Evolutionary conservation across 2,113 vertebrate genomes (phyloP).

Genomic region (Ptychochromis oligacanthus): DNA sequence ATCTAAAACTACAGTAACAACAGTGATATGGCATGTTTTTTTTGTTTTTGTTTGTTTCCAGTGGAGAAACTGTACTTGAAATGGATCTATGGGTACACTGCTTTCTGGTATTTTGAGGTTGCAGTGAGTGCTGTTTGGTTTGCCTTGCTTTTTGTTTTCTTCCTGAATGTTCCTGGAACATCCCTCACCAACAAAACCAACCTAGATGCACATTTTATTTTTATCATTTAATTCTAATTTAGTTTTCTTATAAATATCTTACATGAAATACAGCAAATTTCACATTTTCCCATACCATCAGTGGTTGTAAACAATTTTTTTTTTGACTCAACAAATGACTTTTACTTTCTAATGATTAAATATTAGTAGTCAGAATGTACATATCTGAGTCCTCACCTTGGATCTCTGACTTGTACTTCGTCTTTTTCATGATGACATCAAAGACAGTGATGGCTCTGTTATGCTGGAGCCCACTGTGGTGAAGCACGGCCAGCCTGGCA

Average conservation of each 20-base stretch:
- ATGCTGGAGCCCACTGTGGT: not conserved
- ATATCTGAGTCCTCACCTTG: conserved; percentile 60
- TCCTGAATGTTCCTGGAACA: not conserved
- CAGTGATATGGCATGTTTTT: not conserved
- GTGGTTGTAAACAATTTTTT: conserved; percentile 3
- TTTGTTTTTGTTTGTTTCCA: too few relatives aligned
- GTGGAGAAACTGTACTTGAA: not conserved
- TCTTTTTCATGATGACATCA: conserved; percentile 72
- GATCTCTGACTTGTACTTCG: conserved; percentile 69
- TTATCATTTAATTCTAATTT: not conserved
- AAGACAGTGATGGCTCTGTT: conserved; percentile 69
- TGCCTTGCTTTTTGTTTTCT: not conserved
- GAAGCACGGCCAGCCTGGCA: conserved; percentile 74
- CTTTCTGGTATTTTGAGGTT: not conserved
- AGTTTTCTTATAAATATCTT: not conserved
- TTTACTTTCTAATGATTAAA: not conserved
- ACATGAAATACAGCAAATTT: not conserved
- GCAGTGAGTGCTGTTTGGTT: not conserved
- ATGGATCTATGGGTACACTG: not conserved
- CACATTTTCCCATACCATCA: not conserved
- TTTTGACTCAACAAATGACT: not conserved
- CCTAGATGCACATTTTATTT: not conserved
- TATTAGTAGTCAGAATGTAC: not conserved
- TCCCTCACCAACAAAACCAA: not conserved
- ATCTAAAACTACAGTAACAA: not conserved